phyloP scores from a whole-genome alignment of 2,797 vertebrate species.

The Danio tinwini region DNA sequence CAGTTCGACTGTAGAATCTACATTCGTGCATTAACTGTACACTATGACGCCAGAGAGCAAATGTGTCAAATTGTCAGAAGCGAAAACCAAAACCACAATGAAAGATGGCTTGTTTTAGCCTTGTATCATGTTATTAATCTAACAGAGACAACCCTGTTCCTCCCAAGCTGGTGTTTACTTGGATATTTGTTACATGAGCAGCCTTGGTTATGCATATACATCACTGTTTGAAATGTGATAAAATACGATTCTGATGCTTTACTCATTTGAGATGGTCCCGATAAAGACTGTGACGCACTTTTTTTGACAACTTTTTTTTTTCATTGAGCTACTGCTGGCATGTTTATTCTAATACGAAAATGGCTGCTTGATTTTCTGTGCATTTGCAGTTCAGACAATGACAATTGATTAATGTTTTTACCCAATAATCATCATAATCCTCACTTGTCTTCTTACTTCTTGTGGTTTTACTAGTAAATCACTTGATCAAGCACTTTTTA shows the following conservation, averaged over 20 bases:
- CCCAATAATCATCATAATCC: no score
- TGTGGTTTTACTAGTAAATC: constrained; percentile 6
- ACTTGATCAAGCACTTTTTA: background rate
- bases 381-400: background rate
- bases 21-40: background rate
- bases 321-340: background rate
- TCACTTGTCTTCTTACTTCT: background rate
- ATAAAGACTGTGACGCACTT: background rate
- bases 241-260: background rate
- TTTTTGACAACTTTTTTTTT: background rate
- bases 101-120: background rate
- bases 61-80: constrained; percentile 15
- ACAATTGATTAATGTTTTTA: background rate
- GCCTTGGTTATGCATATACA: background rate
- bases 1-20: background rate
- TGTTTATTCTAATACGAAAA: background rate
- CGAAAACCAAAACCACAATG: constrained; percentile 20
- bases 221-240: background rate
- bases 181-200: background rate
- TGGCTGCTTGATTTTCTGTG: background rate
- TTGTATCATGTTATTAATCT: constrained; percentile 20
- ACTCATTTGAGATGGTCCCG: background rate
- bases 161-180: background rate
- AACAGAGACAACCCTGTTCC: background rate
- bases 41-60: background rate